Conservation (phyloP, 2,888 invertebrate genomes). For the Isoperla grammatica region DNA sequence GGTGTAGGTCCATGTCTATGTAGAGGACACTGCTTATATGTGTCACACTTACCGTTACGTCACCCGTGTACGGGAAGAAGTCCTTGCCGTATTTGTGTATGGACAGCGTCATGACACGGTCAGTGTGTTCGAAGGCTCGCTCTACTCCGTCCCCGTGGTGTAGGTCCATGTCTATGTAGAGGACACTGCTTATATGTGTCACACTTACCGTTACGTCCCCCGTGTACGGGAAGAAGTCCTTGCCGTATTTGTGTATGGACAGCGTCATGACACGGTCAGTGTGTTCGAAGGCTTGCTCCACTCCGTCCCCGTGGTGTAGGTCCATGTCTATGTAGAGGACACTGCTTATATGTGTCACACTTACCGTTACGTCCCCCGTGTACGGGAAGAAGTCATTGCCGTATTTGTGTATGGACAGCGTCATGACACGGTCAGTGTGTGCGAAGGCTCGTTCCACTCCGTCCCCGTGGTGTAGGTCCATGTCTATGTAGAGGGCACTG, state of each 20-base stretch:
- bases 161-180: slow-evolving; percentile 99
- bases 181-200: slow-evolving; percentile 96
- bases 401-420: slow-evolving; percentile 98
- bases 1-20: slow-evolving; percentile 99
- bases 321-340: slow-evolving; percentile 99
- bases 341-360: slow-evolving; percentile 93
- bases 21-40: slow-evolving; percentile 96
- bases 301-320: slow-evolving; percentile 99
- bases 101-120: slow-evolving; percentile 98
- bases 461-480: slow-evolving; percentile 99
- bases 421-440: slow-evolving; percentile 99
- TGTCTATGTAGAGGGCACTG: slow-evolving; percentile 97
- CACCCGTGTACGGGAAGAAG: slow-evolving; percentile 96
- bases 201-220: slow-evolving; percentile 81
- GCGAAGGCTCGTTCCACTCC: slow-evolving; percentile 99
- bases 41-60: slow-evolving; percentile 87
- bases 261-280: slow-evolving; percentile 99
- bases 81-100: slow-evolving; percentile 97
- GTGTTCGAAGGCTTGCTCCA: slow-evolving; percentile 98
- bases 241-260: slow-evolving; percentile 97
- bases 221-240: slow-evolving; percentile 96
- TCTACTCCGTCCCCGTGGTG: slow-evolving; percentile 99
- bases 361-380: slow-evolving; percentile 84
- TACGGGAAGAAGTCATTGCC: slow-evolving; percentile 97
- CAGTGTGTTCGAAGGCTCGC: slow-evolving; percentile 98